These are phyloP conservation scores for Drosophila nigritarsus DNA, from an alignment of 2,888 invertebrate species.

Conservation along the genomic window DNA sequence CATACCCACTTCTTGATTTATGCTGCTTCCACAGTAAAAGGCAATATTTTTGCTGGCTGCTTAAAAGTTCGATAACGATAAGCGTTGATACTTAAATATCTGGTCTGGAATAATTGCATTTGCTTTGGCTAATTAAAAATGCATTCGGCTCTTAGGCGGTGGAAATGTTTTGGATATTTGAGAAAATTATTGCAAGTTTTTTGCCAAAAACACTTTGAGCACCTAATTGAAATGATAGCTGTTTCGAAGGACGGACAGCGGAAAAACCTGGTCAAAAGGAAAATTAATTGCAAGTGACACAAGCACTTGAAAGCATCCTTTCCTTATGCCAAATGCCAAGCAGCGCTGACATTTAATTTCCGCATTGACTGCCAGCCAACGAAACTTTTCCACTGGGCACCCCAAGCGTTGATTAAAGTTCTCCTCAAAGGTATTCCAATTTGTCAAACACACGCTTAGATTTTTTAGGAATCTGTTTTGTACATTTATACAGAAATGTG, in stretches of 20 bases:
- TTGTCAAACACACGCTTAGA: neutral
- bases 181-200: slow-evolving; percentile 66
- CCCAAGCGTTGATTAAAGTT: slow-evolving; percentile 11
- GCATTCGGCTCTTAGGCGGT: slow-evolving; percentile 72
- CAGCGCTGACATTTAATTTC: slow-evolving; percentile 75
- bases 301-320: slow-evolving; percentile 63
- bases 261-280: slow-evolving; percentile 68
- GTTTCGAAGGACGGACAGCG: slow-evolving; percentile 22
- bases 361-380: slow-evolving; percentile 48
- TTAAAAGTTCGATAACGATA: slow-evolving; percentile 51
- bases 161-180: slow-evolving; percentile 43
- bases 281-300: slow-evolving; percentile 78
- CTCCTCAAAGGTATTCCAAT: slow-evolving; percentile 13
- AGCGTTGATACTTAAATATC: slow-evolving; percentile 40
- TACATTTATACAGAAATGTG: slow-evolving; percentile 33
- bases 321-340: slow-evolving; percentile 49
- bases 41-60: slow-evolving; percentile 34
- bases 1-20: too few species aligned
- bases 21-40: slow-evolving; percentile 18
- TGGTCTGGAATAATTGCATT: slow-evolving; percentile 60
- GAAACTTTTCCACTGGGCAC: slow-evolving; percentile 44
- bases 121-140: slow-evolving; percentile 70
- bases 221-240: slow-evolving; percentile 69
- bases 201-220: slow-evolving; percentile 53
- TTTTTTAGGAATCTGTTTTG: neutral